Percentiles rank a stretch among this genome's conserved stretches.
phyloP scores from a whole-genome alignment of 2,113 vertebrate genomes.

The Meleagris gallopavo region DNA sequence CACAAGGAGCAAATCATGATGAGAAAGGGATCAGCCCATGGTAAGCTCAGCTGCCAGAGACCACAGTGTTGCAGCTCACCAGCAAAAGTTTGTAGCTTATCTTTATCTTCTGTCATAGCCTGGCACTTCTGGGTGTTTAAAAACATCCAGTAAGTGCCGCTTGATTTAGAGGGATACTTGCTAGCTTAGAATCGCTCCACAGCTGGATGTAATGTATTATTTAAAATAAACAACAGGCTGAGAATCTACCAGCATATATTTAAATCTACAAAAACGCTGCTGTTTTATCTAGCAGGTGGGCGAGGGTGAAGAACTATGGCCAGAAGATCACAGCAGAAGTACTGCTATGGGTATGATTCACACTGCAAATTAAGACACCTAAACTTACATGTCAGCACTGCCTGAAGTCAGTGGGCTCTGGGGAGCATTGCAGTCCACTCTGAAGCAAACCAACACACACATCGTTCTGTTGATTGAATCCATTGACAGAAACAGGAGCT shows the following conservation, averaged over 20 bases:
- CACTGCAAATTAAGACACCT: not conserved
- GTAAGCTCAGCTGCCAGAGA: not conserved
- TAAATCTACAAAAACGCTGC: not conserved
- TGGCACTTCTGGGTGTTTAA: not conserved
- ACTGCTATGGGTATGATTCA: not conserved
- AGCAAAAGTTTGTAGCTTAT: not conserved
- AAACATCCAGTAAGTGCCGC: not conserved
- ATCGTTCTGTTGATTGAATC: not conserved
- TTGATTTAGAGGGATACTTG: not conserved
- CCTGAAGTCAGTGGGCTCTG: not conserved
- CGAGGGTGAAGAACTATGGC: accelerated
- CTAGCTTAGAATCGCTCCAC: not conserved
- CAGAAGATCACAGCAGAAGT: not conserved
- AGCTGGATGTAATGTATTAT: not conserved
- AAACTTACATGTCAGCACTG: not conserved
- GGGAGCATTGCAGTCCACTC: not conserved
- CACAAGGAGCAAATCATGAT: not conserved
- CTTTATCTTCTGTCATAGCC: not conserved
- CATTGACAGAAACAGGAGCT: not conserved
- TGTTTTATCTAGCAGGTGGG: not conserved
- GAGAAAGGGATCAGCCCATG: not conserved
- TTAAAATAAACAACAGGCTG: not conserved
- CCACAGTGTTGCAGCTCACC: not conserved
- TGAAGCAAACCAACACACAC: not conserved
- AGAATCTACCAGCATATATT: not conserved